Evolutionary conservation across 2,888 invertebrate genomes (phyloP), one percentile per base, ranked within the genome.

Genomic region (Lepas anatifera): DNA sequence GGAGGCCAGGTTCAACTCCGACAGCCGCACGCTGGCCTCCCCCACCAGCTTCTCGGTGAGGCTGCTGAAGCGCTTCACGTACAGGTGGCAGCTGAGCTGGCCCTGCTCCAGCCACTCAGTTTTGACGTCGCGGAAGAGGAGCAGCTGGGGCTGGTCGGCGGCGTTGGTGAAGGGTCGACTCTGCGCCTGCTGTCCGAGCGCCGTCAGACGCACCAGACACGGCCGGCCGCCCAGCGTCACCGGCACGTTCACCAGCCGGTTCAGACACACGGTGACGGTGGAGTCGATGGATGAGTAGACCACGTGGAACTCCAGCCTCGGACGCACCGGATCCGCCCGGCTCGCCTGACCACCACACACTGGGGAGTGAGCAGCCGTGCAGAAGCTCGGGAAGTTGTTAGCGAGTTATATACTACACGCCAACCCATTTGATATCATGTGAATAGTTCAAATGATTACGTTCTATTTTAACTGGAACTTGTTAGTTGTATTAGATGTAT

Each of bases 11-110:
- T 25, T 25, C 18, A 66, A 39, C 37, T 66, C 39, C 6, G 39
- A 11, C 66, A 66, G 66, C 6, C 66, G 39, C 2, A 66, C 66
- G 27, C 66, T 66, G 66, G 39, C 39, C 66, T 41, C 39, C 16
- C 39, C 66, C n/a, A 66, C 39, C 66, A 39, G 66, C 39, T 41
- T 37, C 66, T 66, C 66, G 39, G 66, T 41, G 39, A 41, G 66
- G 25, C 39, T 39, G 39, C 66, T 66, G 39, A 27, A 37, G 27
- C 39, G 39, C 27, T 66, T 66, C 13, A 66, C 66, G 39, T 39
- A 41, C 39, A 66, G 66, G 39, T 41, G 66, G 27, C 66, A 66
- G 39, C 39, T 66, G 66, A 66, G 66, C 66, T 66, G 66, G 39
- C 66, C 66, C 66, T 66, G 66, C 4, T 39, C 37, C 25, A 66